These are phyloP conservation scores for Patella vulgata DNA, from an alignment of 1,140 invertebrate genomes.

Conservation along the genomic window DNA sequence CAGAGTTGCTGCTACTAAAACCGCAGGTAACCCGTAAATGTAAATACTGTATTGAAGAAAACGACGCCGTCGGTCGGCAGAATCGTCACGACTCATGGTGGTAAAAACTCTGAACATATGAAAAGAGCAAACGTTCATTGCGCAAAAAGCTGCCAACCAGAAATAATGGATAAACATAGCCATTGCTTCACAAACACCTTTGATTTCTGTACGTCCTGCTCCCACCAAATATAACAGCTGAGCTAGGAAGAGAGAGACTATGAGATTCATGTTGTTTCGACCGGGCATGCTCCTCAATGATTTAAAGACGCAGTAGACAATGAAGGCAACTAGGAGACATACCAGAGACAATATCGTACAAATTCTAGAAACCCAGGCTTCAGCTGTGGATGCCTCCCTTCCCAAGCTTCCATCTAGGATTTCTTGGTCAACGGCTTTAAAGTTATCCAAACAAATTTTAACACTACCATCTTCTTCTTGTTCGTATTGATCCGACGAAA, in stretches of 20 bases:
- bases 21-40: conserved; percentile 7
- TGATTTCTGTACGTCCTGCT: background rate
- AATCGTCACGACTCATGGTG: background rate
- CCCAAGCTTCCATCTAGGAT: no score
- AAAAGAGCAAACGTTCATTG: conserved; percentile 90
- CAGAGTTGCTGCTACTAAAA: conserved; percentile 3
- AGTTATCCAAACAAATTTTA: no score
- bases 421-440: no score
- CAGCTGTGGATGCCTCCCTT: background rate
- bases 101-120: conserved; percentile 68
- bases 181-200: conserved; percentile 64
- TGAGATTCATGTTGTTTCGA: conserved; percentile 65
- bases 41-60: conserved; percentile 5
- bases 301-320: conserved; percentile 58
- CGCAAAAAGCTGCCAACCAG: conserved; percentile 91
- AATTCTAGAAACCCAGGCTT: conserved; percentile 39
- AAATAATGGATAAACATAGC: conserved; percentile 88
- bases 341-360: conserved; percentile 60
- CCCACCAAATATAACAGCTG: conserved; percentile 66
- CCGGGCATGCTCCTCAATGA: conserved; percentile 66
- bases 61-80: background rate
- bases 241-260: conserved; percentile 60
- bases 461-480: no score
- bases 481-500: no score
- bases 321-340: conserved; percentile 63